Conservation (phyloP, 2,888 invertebrate species). For the Eupithecia pulchellata region DNA sequence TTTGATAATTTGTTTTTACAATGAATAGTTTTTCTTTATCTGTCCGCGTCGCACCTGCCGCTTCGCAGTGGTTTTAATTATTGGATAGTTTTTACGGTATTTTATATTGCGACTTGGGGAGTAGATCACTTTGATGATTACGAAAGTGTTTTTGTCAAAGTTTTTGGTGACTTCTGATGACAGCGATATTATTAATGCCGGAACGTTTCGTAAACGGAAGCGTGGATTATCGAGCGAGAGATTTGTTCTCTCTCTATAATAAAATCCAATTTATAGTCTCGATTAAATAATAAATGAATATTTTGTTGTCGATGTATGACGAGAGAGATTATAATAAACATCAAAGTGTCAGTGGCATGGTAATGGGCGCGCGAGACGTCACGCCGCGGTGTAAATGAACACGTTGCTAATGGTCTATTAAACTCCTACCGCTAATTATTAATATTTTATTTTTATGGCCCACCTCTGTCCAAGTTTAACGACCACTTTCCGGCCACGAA, state of each 20-base stretch:
- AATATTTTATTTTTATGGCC: slow-evolving; percentile 79
- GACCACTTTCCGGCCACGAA: slow-evolving; percentile 75
- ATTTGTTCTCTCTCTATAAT: slow-evolving; percentile 32
- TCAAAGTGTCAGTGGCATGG: slow-evolving; percentile 56
- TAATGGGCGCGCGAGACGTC: slow-evolving; percentile 56
- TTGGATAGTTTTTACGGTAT: slow-evolving; percentile 76
- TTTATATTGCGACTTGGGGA: slow-evolving; percentile 80
- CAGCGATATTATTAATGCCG: slow-evolving; percentile 64
- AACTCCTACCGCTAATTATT: slow-evolving; percentile 74
- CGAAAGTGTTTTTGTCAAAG: slow-evolving; percentile 76
- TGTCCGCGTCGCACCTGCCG: slow-evolving; percentile 60
- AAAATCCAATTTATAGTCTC: slow-evolving; percentile 35
- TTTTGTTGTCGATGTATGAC: slow-evolving; percentile 46
- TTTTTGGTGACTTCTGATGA: slow-evolving; percentile 71
- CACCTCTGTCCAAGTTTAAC: slow-evolving; percentile 71
- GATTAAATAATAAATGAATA: slow-evolving; percentile 41
- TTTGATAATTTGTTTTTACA: slow-evolving; percentile 81
- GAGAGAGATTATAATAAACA: slow-evolving; percentile 48
- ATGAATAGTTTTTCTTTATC: slow-evolving; percentile 69
- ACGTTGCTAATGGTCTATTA: slow-evolving; percentile 74
- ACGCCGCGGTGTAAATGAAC: slow-evolving; percentile 60
- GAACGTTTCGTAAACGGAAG: slow-evolving; percentile 61
- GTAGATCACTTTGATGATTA: slow-evolving; percentile 81
- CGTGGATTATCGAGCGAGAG: slow-evolving; percentile 52
- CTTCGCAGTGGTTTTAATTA: slow-evolving; percentile 73